A percentile compares a stretch with the other conserved stretches of the same genome.
These are phyloP conservation scores for Phalacrocorax pelagicus DNA, from an alignment of 2,113 vertebrate species.

Conservation along the genomic window DNA sequence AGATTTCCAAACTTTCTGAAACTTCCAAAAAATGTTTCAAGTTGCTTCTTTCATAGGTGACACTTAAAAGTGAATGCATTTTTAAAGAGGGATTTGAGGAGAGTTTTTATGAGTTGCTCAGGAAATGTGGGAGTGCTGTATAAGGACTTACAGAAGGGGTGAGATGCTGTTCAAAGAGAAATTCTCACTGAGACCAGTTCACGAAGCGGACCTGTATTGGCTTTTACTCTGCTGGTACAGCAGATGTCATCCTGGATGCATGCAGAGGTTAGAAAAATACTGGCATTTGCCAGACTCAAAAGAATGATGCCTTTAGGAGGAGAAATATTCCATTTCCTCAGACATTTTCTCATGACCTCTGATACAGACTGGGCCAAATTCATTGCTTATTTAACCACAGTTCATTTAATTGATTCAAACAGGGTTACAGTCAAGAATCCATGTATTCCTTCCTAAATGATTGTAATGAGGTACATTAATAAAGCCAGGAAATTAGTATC, in stretches of 20 bases:
- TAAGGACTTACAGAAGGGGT: neutral
- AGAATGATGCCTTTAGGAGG: neutral
- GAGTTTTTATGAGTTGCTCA: neutral
- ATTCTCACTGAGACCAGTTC: neutral
- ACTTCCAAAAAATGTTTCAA: neutral
- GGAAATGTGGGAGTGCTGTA: neutral
- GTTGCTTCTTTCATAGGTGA: neutral
- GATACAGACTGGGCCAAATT: neutral
- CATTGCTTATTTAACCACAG: neutral
- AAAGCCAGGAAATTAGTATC: neutral
- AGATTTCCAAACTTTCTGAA: neutral
- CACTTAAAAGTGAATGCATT: neutral
- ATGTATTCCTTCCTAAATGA: neutral
- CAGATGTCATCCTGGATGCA: neutral
- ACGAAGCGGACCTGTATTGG: neutral
- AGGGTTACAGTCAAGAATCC: neutral
- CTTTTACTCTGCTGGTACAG: neutral
- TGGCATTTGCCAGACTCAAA: constrained; percentile 6
- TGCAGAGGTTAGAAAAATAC: constrained; percentile 41
- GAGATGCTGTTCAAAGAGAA: neutral
- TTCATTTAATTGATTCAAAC: constrained; percentile 33
- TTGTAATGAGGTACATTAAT: neutral
- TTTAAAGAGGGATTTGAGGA: neutral
- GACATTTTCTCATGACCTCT: constrained; percentile 44
- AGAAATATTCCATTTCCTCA: constrained; percentile 35